Evolutionary conservation across 2,113 vertebrate species (phyloP), one percentile per base, ranked within the genome.

Genomic region (Cinclus cinclus): DNA sequence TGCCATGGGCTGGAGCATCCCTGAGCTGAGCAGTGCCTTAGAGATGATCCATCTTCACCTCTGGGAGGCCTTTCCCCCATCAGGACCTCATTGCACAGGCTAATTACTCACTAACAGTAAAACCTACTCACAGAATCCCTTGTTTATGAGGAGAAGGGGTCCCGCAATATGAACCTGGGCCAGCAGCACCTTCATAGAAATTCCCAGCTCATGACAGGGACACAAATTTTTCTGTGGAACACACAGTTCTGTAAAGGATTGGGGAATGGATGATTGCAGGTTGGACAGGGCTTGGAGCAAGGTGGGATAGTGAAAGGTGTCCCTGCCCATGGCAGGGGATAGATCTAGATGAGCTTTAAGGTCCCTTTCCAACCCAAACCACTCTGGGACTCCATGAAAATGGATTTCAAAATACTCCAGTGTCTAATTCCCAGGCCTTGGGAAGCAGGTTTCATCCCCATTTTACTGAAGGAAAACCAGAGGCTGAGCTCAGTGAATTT

Each of bases 191-290:
- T 59, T 25, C 55, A 42, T 2, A 60, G 15, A 27, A 55, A 67
- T 2, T 16, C 12, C 50, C 31, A 5, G 2, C 30, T 50, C 6
- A 11, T 9, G 25, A 22, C 11, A 37, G 25, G 70, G 15, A 37
- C 74, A 39, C 1, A 1, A 11, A 30, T 5, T 16, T 42, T 19
- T 33, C 58, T 25, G 28, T 37, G 49, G 55, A 50, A 41, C 35
- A 7, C 6, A 16, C 10, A 28, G 4, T 17, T 74, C 35, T 19
- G 55, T 35, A 28, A 42, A 56, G 18, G 35, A 14, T 0, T 5
- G 22, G 25, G 15, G 21, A 67, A 50, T 50, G 28, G 10, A 30
- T 16, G 41, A 41, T 1, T 41, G 75, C 56, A 63, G 65, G 16
- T 8, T 35, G 56, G 41, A 53, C 0, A 3, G 47, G 24, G 15